Base-by-base conservation (phyloP, 35 echinoderm and acorn worm genomes). In the Patiria miniata region DNA sequence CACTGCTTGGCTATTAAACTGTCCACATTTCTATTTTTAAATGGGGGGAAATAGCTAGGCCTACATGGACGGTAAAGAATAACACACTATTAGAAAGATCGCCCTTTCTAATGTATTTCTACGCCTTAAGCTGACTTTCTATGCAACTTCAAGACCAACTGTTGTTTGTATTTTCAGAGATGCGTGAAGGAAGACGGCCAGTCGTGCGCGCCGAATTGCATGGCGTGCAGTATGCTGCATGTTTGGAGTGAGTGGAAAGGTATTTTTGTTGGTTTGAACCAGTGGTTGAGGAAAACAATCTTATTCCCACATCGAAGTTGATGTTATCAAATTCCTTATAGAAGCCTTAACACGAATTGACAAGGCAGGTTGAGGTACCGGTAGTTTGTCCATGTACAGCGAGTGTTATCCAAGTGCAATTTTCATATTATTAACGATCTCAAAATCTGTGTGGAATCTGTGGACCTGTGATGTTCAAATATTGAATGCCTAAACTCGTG, bases 121-220 rank as follows among this genome's bases (percentile, higher is more conserved):
- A 14, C 10, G 65, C 65, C 65, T 10, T 73, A 73, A 73, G 65
- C 65, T 73, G 23, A 73, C 8, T 73, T 73, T 73, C 28, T 21
- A 21, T 10, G 26, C 26, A 34, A 10, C 65, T 7, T 73, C 26
- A 10, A 10, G 65, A 73, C 26, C 21, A 73, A 47, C 4, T 12
- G 12, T 12, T 73, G 65, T 73, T 73, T 73, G 65, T 73, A 30
- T 73, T 73, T 73, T 73, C 65, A 73, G 65, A 73, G 65, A 73
- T 30, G 65, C 65, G 65, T 73, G 65, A 47, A 47, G 42, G 65
- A 23, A 30, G 34, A 34, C 26, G 10, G 34, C 15, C 65, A 73
- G 65, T 73, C 65, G 65, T 73, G 65, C 65, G 65, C 65, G 65
- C 65, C 65, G 34, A 73, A 73, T 73, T 73, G 65, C 65, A 73